A percentile compares a stretch with the other conserved stretches of the same genome.
phyloP scores from a whole-genome alignment of 1,140 invertebrate genomes.

The Heterodera schachtii region DNA sequence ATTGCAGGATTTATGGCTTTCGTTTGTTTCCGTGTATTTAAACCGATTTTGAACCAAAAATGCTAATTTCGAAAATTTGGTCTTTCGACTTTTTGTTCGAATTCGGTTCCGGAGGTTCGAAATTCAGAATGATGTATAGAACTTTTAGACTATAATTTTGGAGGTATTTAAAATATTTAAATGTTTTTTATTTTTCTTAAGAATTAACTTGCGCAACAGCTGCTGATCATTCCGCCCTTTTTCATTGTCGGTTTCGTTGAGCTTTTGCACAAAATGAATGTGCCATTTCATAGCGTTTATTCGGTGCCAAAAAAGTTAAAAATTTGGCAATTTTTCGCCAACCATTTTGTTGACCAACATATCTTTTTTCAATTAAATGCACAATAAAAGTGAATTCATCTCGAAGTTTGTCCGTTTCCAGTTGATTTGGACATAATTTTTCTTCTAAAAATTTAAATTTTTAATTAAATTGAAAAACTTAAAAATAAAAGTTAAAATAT shows the following conservation, averaged over 20 bases:
- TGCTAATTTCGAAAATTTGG: no score
- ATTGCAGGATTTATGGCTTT: no score
- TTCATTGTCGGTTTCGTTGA: not conserved
- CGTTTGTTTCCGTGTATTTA: no score
- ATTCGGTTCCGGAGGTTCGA: no score
- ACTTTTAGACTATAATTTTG: no score
- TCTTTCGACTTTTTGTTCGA: no score
- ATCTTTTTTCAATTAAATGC: not conserved
- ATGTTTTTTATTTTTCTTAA: no score
- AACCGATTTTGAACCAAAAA: no score
- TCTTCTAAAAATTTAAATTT: not conserved
- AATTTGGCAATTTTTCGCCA: not conserved
- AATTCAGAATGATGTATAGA: no score
- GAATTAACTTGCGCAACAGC: not conserved
- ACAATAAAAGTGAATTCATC: conserved; percentile 2
- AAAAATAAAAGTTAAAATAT: no score
- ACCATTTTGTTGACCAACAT: not conserved
- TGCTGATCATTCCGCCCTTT: not conserved
- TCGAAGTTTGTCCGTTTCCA: not conserved
- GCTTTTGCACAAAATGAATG: not conserved
- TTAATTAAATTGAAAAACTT: no score
- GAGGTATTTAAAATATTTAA: no score
- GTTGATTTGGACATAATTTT: not conserved
- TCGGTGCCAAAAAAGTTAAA: not conserved
- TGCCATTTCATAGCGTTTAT: not conserved